Percentiles rank a stretch among this genome's conserved stretches.
phyloP scores from a whole-genome alignment of 1,140 invertebrate species.

The Drosophila cardini region DNA sequence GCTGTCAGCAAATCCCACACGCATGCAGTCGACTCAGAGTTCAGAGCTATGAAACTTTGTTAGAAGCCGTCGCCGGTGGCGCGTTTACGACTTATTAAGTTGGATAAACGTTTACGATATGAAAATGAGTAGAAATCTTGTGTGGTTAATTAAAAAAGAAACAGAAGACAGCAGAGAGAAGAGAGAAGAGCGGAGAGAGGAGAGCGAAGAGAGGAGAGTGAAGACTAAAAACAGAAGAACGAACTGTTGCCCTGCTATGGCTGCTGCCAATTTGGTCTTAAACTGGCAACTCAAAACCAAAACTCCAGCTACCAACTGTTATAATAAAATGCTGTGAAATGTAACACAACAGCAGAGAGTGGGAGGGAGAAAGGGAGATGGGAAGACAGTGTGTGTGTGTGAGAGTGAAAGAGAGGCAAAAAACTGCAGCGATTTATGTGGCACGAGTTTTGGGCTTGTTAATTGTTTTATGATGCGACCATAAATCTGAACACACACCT shows the following conservation, averaged over 20 bases:
- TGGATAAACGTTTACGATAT: conserved; percentile 84
- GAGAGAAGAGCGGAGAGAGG: conserved; percentile 6
- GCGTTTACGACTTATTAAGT: conserved; percentile 84
- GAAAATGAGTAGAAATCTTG: conserved; percentile 82
- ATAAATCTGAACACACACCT: conserved; percentile 71
- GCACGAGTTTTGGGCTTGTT: conserved; percentile 80
- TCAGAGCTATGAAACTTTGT: conserved; percentile 59
- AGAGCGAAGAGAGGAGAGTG: not conserved
- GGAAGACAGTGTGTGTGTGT: not conserved
- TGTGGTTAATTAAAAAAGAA: conserved; percentile 81
- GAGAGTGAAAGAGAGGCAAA: not conserved
- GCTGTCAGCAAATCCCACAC: conserved; percentile 65
- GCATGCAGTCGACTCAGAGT: conserved; percentile 35
- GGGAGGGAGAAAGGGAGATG: conserved; percentile 1
- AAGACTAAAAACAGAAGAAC: conserved; percentile 12
- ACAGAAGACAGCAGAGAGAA: conserved; percentile 25
- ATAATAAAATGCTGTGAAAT: conserved; percentile 78
- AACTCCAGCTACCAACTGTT: conserved; percentile 31
- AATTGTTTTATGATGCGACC: conserved; percentile 81
- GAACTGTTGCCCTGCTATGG: conserved; percentile 31
- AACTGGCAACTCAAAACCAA: conserved; percentile 3
- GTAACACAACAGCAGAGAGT: conserved; percentile 60
- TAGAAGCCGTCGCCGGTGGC: conserved; percentile 65
- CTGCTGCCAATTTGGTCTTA: conserved; percentile 24
- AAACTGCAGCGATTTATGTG: conserved; percentile 75